phyloP scores from a whole-genome alignment of 2,888 invertebrate genomes.

The Chydorus sphaericus region DNA sequence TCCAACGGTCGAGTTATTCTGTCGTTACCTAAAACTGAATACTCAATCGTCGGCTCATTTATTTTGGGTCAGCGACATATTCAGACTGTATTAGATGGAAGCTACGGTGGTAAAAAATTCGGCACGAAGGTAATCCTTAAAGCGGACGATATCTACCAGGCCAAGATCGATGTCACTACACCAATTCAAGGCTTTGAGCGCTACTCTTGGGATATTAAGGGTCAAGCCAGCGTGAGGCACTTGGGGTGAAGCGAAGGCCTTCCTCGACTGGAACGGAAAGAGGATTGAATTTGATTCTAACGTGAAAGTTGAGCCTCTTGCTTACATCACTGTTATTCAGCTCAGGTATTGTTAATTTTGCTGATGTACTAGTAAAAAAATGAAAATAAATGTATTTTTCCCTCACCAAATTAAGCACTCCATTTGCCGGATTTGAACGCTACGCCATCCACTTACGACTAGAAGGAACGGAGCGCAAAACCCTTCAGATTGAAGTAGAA shows the following conservation, averaged over 20 bases:
- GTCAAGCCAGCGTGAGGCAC: conserved; percentile 17
- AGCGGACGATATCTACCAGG: conserved; percentile 11
- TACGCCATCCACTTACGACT: conserved; percentile 20
- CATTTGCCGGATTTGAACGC: conserved; percentile 22
- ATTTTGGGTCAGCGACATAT: conserved; percentile 10
- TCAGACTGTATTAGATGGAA: conserved; percentile 12
- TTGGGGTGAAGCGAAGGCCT: conserved; percentile 17
- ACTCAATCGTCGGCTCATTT: conserved; percentile 14
- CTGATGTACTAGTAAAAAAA: no score
- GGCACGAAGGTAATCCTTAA: conserved; percentile 14
- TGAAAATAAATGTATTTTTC: no score
- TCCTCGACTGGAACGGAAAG: conserved; percentile 21
- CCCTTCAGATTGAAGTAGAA: conserved; percentile 21
- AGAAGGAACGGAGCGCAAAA: conserved; percentile 22
- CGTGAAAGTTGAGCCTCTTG: conserved; percentile 18
- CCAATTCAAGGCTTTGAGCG: conserved; percentile 16
- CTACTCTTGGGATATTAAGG: conserved; percentile 19
- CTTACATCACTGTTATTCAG: conserved; percentile 18
- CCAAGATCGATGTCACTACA: conserved; percentile 16
- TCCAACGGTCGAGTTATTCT: conserved; percentile 15
- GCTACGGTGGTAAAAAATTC: conserved; percentile 13
- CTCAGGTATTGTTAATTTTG: no score
- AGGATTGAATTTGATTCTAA: conserved; percentile 21
- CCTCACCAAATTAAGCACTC: no score
- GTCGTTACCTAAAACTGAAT: conserved; percentile 15